These are phyloP conservation scores for Leptinotarsa peninsularis DNA, from an alignment of 2,888 invertebrate genomes.

Conservation along the genomic window DNA sequence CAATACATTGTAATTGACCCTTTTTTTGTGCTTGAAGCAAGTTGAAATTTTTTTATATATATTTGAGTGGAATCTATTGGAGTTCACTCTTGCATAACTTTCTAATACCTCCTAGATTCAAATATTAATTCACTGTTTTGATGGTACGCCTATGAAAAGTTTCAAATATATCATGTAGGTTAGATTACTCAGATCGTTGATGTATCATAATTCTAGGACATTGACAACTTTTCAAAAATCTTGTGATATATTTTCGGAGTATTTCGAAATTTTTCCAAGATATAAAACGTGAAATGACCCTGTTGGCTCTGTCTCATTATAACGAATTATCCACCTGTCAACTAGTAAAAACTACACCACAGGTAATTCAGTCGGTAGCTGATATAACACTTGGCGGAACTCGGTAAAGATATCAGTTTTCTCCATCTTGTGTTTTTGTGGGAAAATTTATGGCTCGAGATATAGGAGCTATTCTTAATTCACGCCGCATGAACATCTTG, in stretches of 20 bases:
- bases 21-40: too few relatives aligned
- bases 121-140: too few relatives aligned
- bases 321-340: slow-evolving; percentile 39
- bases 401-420: slow-evolving; percentile 33
- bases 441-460: slow-evolving; percentile 31
- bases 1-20: too few relatives aligned
- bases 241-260: neutral
- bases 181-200: too few relatives aligned
- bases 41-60: too few relatives aligned
- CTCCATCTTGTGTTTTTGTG: slow-evolving; percentile 38
- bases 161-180: too few relatives aligned
- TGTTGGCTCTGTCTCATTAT: slow-evolving; percentile 12
- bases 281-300: neutral
- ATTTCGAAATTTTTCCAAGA: neutral
- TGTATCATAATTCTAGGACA: neutral
- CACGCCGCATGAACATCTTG: slow-evolving; percentile 34
- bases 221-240: neutral
- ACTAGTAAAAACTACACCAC: slow-evolving; percentile 22
- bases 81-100: too few relatives aligned
- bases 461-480: slow-evolving; percentile 29
- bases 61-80: too few relatives aligned
- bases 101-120: too few relatives aligned
- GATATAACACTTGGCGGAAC: slow-evolving; percentile 30
- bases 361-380: slow-evolving; percentile 28
- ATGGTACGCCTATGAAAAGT: too few relatives aligned